Conservation (phyloP, 2,113 vertebrate genomes). For the Porphyrio hochstetteri region DNA sequence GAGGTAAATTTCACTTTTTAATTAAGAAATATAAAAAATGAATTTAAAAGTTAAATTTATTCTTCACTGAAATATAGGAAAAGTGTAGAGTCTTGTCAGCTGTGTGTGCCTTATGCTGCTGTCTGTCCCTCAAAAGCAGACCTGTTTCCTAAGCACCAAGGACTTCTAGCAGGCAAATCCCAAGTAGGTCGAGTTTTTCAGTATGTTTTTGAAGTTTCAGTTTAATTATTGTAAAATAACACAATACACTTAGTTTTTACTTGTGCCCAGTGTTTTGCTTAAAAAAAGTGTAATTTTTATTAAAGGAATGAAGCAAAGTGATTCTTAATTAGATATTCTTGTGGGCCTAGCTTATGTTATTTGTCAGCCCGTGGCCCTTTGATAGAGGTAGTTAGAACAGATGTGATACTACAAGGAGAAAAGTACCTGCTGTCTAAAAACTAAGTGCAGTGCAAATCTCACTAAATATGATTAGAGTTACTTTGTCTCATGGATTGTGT, state of each 20-base stretch:
- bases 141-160: background rate
- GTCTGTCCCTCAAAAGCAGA: background rate
- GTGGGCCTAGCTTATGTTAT: background rate
- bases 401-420: background rate
- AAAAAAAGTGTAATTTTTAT: background rate
- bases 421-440: background rate
- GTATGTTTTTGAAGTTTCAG: background rate
- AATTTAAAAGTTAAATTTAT: too few relatives aligned
- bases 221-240: background rate
- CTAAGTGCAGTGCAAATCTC: background rate
- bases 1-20: background rate
- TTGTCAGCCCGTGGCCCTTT: background rate
- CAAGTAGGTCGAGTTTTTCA: background rate
- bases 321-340: background rate
- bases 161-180: background rate
- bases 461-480: background rate
- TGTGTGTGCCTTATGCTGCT: background rate
- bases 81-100: background rate
- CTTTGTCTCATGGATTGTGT: background rate
- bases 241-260: background rate
- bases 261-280: background rate
- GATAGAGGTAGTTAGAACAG: background rate
- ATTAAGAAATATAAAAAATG: background rate
- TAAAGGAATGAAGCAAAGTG: background rate
- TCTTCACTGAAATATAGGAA: background rate